Evolutionary conservation across 2,888 invertebrate genomes (phyloP).

Genomic region (Drosophila rubida): DNA sequence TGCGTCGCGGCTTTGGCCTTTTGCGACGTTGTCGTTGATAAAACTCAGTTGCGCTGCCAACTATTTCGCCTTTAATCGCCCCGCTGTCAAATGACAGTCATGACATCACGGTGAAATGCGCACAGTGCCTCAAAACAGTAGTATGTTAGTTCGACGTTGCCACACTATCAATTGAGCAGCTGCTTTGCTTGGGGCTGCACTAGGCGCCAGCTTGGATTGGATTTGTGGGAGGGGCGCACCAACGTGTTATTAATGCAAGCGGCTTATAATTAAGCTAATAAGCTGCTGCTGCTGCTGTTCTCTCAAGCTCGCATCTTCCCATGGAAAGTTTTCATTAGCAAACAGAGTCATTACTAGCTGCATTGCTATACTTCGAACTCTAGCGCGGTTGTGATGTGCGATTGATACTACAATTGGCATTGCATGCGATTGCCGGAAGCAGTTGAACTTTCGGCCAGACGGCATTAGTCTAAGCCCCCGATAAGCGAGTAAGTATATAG

Average conservation of each 20-base stretch:
- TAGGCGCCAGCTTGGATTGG: neutral
- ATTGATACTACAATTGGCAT: neutral
- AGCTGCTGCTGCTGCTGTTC: constrained; percentile 38
- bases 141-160: too few species aligned
- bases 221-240: constrained; percentile 2
- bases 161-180: neutral
- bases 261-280: constrained; percentile 67
- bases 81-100: constrained; percentile 42
- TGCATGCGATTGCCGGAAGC: constrained; percentile 2
- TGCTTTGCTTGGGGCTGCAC: neutral
- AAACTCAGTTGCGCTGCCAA: constrained; percentile 9
- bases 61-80: constrained; percentile 8
- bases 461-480: too few species aligned
- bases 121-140: constrained; percentile 13
- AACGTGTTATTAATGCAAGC: constrained; percentile 60
- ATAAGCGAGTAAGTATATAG: too few species aligned
- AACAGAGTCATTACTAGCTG: constrained; percentile 32
- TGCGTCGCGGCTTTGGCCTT: constrained; percentile 5
- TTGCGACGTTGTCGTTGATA: constrained; percentile 22
- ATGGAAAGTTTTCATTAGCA: constrained; percentile 55
- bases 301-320: constrained; percentile 36
- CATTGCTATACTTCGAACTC: neutral
- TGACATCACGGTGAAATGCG: constrained; percentile 59
- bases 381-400: neutral
- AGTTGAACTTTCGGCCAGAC: too few species aligned